Evolutionary conservation across 2,888 invertebrate species (phyloP), one percentile per base, ranked within the genome.

Genomic region (Calliphora vomitoria): DNA sequence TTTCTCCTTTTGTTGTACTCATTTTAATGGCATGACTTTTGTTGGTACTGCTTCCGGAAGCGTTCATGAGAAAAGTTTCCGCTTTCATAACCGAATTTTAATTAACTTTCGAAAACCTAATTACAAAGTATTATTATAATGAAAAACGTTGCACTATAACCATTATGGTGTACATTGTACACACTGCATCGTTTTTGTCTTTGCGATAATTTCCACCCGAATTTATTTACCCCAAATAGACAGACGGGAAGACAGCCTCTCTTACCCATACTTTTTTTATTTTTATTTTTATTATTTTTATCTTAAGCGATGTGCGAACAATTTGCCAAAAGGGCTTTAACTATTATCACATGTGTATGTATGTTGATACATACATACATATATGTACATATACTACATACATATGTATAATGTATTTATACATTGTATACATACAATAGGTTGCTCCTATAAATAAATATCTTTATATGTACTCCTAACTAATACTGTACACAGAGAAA

Each of bases 81-180:
- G 92, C 93, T 92, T 93, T 93, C 92, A 92, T 92, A 93, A 93
- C 93, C 92, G 92, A 93, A 93, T 93, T 93, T 93, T 93, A 93
- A 93, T 93, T 93, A 93, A 93, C 93, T 93, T 93, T 93, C 92
- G 91, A 92, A 92, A 93, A 93, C 93, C 93, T 93, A 93, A 93
- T 93, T 93, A 93, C 91, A 93, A 93, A 92, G 92, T 92, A 93
- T 93, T 92, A 93, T 93, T 91, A 93, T 92, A 91, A 92, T 92
- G 92, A 92, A 92, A 92, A 91, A 88, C 85, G 76, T 53, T 82
- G 75, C 86, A 79, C 72, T 85, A 85, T 69, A 79, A 62, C 50
- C 64, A 69, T 58, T 72, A 74, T 41, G 5, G 6, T 68, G 82
- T 25, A 55, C 64, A 44, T 35, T 53, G 47, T 66, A 72, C 60